Base-by-base conservation (phyloP, 2,888 invertebrate genomes). In the Andricus quercusramuli region DNA sequence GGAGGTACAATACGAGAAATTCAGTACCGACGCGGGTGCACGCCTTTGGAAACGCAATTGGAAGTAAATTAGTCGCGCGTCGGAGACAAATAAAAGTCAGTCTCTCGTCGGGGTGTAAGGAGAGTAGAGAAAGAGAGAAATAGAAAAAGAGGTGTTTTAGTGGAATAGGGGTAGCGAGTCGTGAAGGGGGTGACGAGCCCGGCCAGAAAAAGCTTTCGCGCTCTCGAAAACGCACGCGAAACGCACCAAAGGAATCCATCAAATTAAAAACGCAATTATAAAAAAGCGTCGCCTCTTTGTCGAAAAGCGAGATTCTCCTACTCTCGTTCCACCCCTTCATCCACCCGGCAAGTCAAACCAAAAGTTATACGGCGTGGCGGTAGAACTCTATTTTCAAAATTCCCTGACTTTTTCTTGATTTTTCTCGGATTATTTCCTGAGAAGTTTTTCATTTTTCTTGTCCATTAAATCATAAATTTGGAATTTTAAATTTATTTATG, bases 211-310 rank as follows among this genome's bases (percentile, higher is more conserved):
- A 74, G 56, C 74, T 74, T 29, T 74, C 32, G 74, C 32, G n/a
- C 56, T 74, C 74, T 74, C 74, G 20, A 74, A 56, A 56, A 56
- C 56, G 51, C 56, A 74, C 32, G 32, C 32, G 70, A 74, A 74
- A 74, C 87, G 88, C 90, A 88, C 91, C 90, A 91, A 91, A 74
- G 90, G 90, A 88, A 90, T 90, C 89, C 90, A 89, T 90, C 91
- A 91, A 91, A 92, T 91, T 91, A 92, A 92, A 92, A 92, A 91
- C 89, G 91, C 91, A 92, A 91, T 92, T 91, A 91, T 90, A 91
- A 91, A 91, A 90, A 90, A 89, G 89, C 89, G 88, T 88, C 88
- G 88, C 86, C 83, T 85, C 90, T 91, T 90, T 91, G 91, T 91
- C 91, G 87, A 90, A 90, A 90, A 90, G 88, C 87, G 87, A 88